Base-by-base conservation (phyloP, 2,113 vertebrate genomes). In the Malaclemys terrapin region DNA sequence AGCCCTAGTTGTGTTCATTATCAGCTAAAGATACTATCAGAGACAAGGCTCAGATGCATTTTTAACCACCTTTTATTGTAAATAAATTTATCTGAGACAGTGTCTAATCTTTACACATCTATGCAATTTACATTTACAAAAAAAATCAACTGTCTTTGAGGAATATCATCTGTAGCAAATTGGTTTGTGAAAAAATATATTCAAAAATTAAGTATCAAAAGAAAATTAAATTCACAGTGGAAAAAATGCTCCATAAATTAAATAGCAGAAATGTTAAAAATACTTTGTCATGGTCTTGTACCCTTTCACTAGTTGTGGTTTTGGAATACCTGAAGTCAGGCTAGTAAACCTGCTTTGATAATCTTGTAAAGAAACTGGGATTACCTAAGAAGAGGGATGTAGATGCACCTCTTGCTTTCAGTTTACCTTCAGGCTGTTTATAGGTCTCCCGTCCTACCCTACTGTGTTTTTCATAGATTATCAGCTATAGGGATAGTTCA, bases 201-300 rank as follows among this genome's bases (percentile, higher is more conserved):
- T 94, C 96, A 96, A 94, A 94, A 93, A 94, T 97, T 96, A 97
- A 97, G 96, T 97, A 98, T 94, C 95, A 98, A 97, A 97, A 97
- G 96, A 81, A 89, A 95, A 69, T 90, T 69, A 91, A 93, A 45
- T 97, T 96, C 95, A 96, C 95, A 83, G 85, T 10, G 88, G 88
- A 19, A 93, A 53, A 8, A 59, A 89, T 20, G 83, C 80, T 94
- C 59, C 96, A 96, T 97, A 96, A 97, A 89, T 98, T 96, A 97
- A 88, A 84, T 90, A 95, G 84, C 95, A 97, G 95, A 95, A 96
- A 91, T 83, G 84, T 89, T 96, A 78, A 93, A 95, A 88, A 96
- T 94, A 89, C 92, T 93, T 92, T 88, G 57, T 59, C 24, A 52
- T 19, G n/a, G 57, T 88, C 95, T 87, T 13, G 86, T 38, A 38